phyloP scores from a whole-genome alignment of 1,140 invertebrate genomes.

The Drosophila melanogaster region DNA sequence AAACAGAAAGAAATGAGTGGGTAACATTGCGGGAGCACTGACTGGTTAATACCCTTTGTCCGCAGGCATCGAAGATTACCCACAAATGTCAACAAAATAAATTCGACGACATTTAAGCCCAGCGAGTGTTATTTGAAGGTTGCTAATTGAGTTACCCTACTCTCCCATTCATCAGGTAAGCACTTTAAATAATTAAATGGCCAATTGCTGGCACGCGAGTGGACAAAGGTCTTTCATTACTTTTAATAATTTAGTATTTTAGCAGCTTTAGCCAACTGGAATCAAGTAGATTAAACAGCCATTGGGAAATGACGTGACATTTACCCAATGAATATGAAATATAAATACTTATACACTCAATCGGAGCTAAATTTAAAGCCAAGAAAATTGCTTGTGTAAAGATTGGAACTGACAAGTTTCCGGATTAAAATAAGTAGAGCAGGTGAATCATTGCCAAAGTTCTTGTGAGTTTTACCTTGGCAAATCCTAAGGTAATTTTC shows the following conservation, averaged over 20 bases:
- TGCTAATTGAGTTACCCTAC: neutral
- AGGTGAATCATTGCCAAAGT: neutral
- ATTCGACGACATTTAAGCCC: too few species aligned
- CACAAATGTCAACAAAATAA: neutral
- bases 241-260: neutral
- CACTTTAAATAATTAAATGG: neutral
- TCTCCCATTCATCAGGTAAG: neutral
- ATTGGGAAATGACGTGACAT: neutral
- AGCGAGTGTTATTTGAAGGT: too few species aligned
- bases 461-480: neutral
- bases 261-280: neutral
- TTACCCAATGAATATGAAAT: neutral
- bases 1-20: conserved; percentile 32
- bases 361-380: too few species aligned
- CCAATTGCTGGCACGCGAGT: neutral
- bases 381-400: too few species aligned
- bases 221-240: neutral
- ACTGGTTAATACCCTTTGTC: conserved; percentile 30
- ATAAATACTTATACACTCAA: too few species aligned
- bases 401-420: neutral
- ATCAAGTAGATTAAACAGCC: neutral
- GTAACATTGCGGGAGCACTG: conserved; percentile 2
- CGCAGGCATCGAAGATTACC: conserved; percentile 8
- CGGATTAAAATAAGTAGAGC: neutral
- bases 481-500: neutral